These are phyloP conservation scores for Probaryconus sp. DNA, from an alignment of 1,140 invertebrate species.

Conservation along the genomic window DNA sequence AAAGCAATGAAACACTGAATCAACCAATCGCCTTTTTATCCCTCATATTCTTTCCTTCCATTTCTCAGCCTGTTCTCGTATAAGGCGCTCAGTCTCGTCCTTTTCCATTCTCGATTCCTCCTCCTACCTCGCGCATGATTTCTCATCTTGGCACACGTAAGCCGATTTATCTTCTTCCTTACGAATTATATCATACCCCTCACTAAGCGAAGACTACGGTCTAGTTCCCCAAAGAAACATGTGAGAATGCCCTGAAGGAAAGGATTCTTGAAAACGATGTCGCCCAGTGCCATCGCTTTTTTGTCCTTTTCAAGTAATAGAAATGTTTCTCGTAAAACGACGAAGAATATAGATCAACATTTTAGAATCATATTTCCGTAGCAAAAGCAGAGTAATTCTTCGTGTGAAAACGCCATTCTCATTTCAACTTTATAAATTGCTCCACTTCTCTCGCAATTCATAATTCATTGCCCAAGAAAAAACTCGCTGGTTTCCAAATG, in stretches of 20 bases:
- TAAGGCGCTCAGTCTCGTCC: constrained; percentile 37
- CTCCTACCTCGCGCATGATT: constrained; percentile 44
- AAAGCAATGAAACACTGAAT: constrained; percentile 6
- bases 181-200: constrained; percentile 48
- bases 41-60: constrained; percentile 30
- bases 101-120: constrained; percentile 35
- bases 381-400: constrained; percentile 13
- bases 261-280: constrained; percentile 36
- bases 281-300: constrained; percentile 28
- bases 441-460: neutral
- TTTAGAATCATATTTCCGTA: constrained; percentile 29
- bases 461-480: constrained; percentile 24
- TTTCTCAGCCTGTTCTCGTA: constrained; percentile 42
- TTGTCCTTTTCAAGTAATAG: constrained; percentile 49
- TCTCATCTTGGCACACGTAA: constrained; percentile 57
- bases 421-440: no score
- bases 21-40: constrained; percentile 12
- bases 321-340: constrained; percentile 37
- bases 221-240: constrained; percentile 36
- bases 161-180: constrained; percentile 56
- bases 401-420: constrained; percentile 1
- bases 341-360: constrained; percentile 31
- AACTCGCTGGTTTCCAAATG: no score
- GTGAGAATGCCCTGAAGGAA: constrained; percentile 36
- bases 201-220: constrained; percentile 20